phyloP scores from a whole-genome alignment of 2,113 vertebrate genomes.

The Holacanthus passer region DNA sequence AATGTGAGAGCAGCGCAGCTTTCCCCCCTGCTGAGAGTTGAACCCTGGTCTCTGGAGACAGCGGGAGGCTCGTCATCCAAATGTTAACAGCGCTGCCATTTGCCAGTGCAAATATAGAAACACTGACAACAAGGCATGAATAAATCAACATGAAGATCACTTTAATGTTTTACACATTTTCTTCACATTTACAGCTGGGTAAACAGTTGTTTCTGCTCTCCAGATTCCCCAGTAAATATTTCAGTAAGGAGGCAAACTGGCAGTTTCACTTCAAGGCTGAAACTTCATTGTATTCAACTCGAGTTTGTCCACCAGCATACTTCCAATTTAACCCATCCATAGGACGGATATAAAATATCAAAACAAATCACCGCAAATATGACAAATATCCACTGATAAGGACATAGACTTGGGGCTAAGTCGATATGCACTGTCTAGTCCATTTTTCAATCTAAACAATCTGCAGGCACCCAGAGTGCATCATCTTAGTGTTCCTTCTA shows the following conservation, averaged over 20 bases:
- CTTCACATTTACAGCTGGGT: background rate
- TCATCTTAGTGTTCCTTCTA: background rate
- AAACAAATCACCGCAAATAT: background rate
- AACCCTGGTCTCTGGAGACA: slow-evolving; percentile 28
- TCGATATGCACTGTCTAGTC: no score
- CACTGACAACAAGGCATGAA: slow-evolving; percentile 16
- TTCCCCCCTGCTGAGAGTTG: slow-evolving; percentile 11
- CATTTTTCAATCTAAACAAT: background rate
- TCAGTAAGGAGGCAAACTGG: background rate
- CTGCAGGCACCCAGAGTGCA: background rate
- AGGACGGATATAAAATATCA: background rate
- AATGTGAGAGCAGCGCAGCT: slow-evolving; percentile 23
- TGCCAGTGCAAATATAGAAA: slow-evolving; percentile 17
- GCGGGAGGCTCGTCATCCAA: slow-evolving; percentile 27
- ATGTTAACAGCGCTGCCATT: slow-evolving; percentile 33
- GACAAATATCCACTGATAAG: background rate
- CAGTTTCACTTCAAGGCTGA: background rate
- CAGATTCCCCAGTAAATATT: background rate
- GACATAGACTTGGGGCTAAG: no score
- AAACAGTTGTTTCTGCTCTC: background rate
- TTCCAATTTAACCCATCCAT: background rate
- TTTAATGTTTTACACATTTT: slow-evolving; percentile 11
- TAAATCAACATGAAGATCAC: slow-evolving; percentile 8
- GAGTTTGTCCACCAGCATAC: background rate
- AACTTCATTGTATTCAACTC: background rate